phyloP scores from a whole-genome alignment of 2,113 vertebrate genomes.

The Pachypanchax playfairii region DNA sequence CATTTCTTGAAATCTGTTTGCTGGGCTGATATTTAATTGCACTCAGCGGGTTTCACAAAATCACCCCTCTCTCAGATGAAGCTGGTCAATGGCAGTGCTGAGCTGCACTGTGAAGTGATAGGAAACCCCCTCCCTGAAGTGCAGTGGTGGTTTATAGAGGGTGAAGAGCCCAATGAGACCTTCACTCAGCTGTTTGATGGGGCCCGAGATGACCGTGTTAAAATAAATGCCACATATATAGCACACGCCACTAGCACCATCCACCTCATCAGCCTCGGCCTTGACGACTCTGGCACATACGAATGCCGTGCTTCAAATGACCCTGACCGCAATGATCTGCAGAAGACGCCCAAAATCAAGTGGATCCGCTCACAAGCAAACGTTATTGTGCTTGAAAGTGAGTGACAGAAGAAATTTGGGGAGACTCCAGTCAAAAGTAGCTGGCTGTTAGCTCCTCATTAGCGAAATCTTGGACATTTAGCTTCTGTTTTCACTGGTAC shows the following conservation, averaged over 20 bases:
- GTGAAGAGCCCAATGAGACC: conserved; percentile 82
- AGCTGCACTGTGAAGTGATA: conserved; percentile 90
- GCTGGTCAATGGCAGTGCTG: conserved; percentile 79
- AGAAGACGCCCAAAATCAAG: conserved; percentile 91
- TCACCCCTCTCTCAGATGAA: conserved; percentile 87
- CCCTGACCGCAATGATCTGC: conserved; percentile 92
- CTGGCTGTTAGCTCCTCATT: conserved; percentile 43
- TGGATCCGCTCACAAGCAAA: conserved; percentile 96
- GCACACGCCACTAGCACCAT: conserved; percentile 87
- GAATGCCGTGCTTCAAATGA: conserved; percentile 97
- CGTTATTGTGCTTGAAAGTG: conserved; percentile 93
- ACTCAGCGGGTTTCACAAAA: conserved; percentile 87
- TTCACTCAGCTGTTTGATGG: conserved; percentile 89
- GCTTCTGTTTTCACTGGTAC: conserved; percentile 71
- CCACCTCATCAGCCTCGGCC: conserved; percentile 79
- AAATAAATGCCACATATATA: conserved; percentile 89
- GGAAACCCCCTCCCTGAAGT: conserved; percentile 89
- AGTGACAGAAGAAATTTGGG: conserved; percentile 78
- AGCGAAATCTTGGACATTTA: conserved; percentile 57
- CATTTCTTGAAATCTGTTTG: conserved; percentile 4
- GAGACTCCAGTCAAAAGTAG: conserved; percentile 39
- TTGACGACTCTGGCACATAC: conserved; percentile 87
- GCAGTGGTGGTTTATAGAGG: conserved; percentile 91
- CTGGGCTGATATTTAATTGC: conserved; percentile 29
- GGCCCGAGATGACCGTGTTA: conserved; percentile 83